Evolutionary conservation across 2,113 vertebrate species (phyloP), one percentile per base, ranked within the genome.

Genomic region (Ochotona curzoniae): DNA sequence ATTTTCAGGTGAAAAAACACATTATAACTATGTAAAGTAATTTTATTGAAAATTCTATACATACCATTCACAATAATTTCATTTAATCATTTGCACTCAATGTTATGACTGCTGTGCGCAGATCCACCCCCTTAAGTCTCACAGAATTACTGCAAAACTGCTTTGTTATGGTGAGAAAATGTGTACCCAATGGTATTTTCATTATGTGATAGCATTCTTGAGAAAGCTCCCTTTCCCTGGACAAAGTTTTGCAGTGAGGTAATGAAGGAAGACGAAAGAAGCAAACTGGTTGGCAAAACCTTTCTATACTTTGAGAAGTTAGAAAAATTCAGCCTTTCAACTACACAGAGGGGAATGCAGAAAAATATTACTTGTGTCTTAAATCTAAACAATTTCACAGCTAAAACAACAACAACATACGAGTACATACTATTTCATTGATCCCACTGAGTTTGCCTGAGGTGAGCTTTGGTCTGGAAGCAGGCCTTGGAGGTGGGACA

Each of bases 391-490:
- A 89, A 8, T 92, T 87, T 76, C 25, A 61, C 20, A 94, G 74
- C 83, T 91, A 12, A 10, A 88, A 32, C 18, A 69, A 7, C 12
- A 94, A 83, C n/a, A 63, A 25, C 1, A 28, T 63, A 81, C 49
- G 38, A 94, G 96, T 97, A 98, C 99, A 95, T 98, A 99, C 99
- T 97, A 99, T 98, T 98, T 99, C 99, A 96, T 98, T 99, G 97
- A 99, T 99, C 71, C 99, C 99, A 91, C 98, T 98, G 83, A 99
- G 99, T 98, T 99, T 99, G 76, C 98, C 98, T 0, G 98, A 88
- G 74, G 99, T 95, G 91, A 99, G 97, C 97, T 99, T 99, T 98
- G 99, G 99, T 98, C 99, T 98, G 93, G 99, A 99, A 94, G 99
- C 98, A 92, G 99, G 99, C 69, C 99, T 98, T 80, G 99, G 99